Evolutionary conservation across 1,140 invertebrate species (phyloP).

Genomic region (Phocides pigmalion): DNA sequence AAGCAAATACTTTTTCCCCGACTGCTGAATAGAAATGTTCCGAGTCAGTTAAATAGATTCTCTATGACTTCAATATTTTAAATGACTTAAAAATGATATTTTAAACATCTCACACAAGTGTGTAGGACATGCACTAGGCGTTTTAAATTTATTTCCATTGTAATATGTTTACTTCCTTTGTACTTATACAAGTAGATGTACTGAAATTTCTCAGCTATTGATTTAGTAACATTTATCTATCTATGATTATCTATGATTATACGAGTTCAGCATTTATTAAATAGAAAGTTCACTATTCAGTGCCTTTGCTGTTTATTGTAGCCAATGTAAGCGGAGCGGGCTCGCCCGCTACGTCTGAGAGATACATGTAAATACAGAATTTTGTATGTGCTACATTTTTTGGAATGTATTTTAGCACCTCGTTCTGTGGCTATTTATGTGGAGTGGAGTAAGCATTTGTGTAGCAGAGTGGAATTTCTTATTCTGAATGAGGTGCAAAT

Average conservation of each 20-base stretch:
- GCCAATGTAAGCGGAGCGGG: neutral
- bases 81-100: no score
- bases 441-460: neutral
- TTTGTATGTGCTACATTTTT: conserved; percentile 60
- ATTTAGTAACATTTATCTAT: neutral
- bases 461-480: neutral
- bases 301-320: conserved; percentile 33
- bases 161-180: neutral
- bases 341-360: conserved; percentile 14
- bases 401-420: conserved; percentile 48
- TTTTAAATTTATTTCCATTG: neutral
- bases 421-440: conserved; percentile 9
- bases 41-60: neutral
- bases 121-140: neutral
- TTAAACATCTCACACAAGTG: no score
- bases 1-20: neutral
- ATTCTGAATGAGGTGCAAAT: conserved; percentile 28
- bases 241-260: neutral
- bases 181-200: conserved; percentile 6
- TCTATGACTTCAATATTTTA: no score
- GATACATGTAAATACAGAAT: conserved; percentile 66
- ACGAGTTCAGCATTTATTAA: conserved; percentile 25
- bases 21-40: neutral
- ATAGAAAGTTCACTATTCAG: conserved; percentile 26
- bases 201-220: neutral